Evolutionary conservation across 2,113 vertebrate species (phyloP), one percentile per base, ranked within the genome.

Genomic region (Brachypteracias leptosomus): DNA sequence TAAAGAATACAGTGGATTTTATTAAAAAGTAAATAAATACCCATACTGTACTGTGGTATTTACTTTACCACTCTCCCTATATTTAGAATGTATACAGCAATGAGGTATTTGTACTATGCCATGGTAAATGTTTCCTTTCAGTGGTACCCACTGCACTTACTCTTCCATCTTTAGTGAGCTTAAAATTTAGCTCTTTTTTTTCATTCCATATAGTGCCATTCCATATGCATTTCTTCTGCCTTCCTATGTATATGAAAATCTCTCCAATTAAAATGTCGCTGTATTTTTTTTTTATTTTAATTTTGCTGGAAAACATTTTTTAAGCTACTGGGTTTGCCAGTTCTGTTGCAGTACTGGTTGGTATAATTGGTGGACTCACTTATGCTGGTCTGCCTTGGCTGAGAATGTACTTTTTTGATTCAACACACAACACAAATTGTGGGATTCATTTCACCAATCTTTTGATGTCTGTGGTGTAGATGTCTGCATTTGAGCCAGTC

Each of bases 41-140:
- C 42, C 87, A 92, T 96, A 96, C 93, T 94, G 93, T 96, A 86
- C 68, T 3, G 19, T 85, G 84, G 49, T 96, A 93, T 97, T 97
- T 97, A 89, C 85, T 95, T 94, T 97, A 84, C 72, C 62, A 92
- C 76, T 91, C 54, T 95, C 66, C 72, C 85, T 96, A 95, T 97
- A 97, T 97, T 97, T 97, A 97, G 97, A 96, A 96, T 87, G 73
- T 94, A 96, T 97, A 95, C 90, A 90, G 90, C 90, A 96, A 91
- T 92, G 92, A 95, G 78, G 78, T 92, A 84, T 96, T 97, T 97
- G 95, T 96, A 78, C 78, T 93, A 96, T 96, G 93, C 97, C 95
- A 96, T 96, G 91, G 85, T 96, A 97, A 97, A 97, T 94, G 87
- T 97, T 97, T 97, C 42, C 88, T 96, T 96, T 97, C 83, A 83